These are phyloP conservation scores for Ciconia maguari DNA, from an alignment of 2,113 vertebrate genomes.

Conservation along the genomic window DNA sequence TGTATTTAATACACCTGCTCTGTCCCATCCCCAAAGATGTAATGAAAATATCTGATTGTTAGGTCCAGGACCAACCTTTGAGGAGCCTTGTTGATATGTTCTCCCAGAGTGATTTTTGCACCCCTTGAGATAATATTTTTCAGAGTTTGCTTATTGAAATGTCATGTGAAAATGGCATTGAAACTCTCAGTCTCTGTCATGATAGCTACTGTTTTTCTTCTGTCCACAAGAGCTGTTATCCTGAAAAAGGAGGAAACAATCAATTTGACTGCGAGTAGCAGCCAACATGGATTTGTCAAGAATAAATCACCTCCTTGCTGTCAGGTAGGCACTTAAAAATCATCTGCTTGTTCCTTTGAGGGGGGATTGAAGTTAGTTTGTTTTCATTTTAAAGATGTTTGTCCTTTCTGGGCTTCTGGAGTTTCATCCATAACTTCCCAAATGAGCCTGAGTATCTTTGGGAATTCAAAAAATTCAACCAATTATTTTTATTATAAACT, in stretches of 20 bases:
- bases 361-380: background rate
- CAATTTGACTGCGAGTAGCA: background rate
- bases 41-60: background rate
- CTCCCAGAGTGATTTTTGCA: background rate
- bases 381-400: background rate
- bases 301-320: background rate
- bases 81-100: background rate
- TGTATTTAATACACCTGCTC: background rate
- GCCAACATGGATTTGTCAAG: background rate
- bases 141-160: background rate
- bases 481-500: background rate
- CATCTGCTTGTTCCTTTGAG: background rate
- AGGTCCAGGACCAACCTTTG: background rate
- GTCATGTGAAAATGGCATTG: background rate
- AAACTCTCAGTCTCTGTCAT: background rate
- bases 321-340: background rate
- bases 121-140: background rate
- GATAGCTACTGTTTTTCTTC: rapidly evolving
- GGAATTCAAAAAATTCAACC: background rate
- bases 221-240: background rate
- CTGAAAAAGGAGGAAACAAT: background rate
- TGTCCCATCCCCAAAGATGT: background rate
- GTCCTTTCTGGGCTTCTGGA: background rate
- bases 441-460: background rate
- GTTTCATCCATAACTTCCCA: background rate